Evolutionary conservation across 2,113 vertebrate species (phyloP).

Genomic region (Heptranchias perlo): DNA sequence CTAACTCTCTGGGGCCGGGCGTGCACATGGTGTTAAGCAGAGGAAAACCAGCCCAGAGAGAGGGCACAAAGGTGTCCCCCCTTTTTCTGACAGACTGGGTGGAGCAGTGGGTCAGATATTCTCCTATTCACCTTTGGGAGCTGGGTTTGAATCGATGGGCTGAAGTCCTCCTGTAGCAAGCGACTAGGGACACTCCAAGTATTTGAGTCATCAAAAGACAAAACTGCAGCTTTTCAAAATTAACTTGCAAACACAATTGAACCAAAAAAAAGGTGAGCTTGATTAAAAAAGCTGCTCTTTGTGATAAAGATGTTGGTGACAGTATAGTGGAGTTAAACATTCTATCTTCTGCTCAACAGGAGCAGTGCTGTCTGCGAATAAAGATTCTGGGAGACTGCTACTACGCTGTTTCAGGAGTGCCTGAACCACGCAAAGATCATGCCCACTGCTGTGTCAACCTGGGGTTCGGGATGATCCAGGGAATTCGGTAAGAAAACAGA

Average conservation of each 20-base stretch:
- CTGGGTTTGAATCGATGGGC: not conserved
- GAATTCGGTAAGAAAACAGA: not conserved
- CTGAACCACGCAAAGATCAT: not conserved
- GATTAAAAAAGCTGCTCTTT: not conserved
- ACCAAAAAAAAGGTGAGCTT: not conserved
- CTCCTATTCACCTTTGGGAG: too few relatives aligned
- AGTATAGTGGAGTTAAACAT: not conserved
- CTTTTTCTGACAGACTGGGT: not conserved
- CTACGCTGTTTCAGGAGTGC: not conserved
- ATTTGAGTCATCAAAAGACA: not conserved
- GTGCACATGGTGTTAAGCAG: not conserved
- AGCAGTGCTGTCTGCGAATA: not conserved
- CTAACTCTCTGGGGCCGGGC: too few relatives aligned
- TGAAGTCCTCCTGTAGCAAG: not conserved
- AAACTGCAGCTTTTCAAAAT: not conserved
- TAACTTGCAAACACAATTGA: too few relatives aligned
- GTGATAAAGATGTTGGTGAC: not conserved
- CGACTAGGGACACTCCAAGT: not conserved
- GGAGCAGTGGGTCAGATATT: not conserved
- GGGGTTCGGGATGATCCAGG: not conserved
- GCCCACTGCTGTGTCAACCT: conserved; percentile 23
- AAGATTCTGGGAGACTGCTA: conserved; percentile 23
- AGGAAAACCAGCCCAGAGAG: not conserved
- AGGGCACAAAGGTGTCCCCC: not conserved
- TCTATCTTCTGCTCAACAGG: not conserved